Percentiles rank a stretch among this genome's conserved stretches.
phyloP scores from a whole-genome alignment of 1,140 invertebrate species.

The Dreissena rostriformis region DNA sequence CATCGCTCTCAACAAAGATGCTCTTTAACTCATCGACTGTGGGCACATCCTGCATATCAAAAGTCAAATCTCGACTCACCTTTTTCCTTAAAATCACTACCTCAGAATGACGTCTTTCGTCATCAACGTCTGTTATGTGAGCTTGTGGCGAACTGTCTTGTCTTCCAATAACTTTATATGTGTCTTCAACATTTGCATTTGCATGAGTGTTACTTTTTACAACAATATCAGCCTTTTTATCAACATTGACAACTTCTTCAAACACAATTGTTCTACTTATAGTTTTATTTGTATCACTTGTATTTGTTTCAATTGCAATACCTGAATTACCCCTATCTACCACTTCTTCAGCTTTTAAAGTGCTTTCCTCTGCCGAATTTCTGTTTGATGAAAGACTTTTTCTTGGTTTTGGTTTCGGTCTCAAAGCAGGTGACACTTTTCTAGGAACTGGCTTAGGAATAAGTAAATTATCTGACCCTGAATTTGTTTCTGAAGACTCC shows the following conservation, averaged over 20 bases:
- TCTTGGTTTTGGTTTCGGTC: conserved; percentile 42
- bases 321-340: too few species aligned
- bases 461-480: background rate
- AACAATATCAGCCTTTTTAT: conserved; percentile 1
- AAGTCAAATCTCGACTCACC: background rate
- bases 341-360: background rate
- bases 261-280: too few species aligned
- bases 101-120: conserved; percentile 1
- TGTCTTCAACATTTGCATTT: conserved; percentile 9
- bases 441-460: conserved; percentile 22
- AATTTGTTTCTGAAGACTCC: background rate
- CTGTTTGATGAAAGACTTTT: conserved; percentile 47
- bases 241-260: conserved; percentile 9
- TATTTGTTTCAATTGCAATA: too few species aligned
- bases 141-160: conserved; percentile 8
- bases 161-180: conserved; percentile 41
- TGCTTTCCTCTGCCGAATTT: conserved; percentile 29
- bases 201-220: background rate
- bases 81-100: conserved; percentile 21
- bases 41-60: background rate
- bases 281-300: too few species aligned
- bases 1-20: background rate
- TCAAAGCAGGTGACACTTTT: conserved; percentile 6
- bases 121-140: conserved; percentile 37
- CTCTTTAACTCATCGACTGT: background rate